Evolutionary conservation across 2,797 vertebrate genomes (phyloP).

Genomic region (Botia kubotai): DNA sequence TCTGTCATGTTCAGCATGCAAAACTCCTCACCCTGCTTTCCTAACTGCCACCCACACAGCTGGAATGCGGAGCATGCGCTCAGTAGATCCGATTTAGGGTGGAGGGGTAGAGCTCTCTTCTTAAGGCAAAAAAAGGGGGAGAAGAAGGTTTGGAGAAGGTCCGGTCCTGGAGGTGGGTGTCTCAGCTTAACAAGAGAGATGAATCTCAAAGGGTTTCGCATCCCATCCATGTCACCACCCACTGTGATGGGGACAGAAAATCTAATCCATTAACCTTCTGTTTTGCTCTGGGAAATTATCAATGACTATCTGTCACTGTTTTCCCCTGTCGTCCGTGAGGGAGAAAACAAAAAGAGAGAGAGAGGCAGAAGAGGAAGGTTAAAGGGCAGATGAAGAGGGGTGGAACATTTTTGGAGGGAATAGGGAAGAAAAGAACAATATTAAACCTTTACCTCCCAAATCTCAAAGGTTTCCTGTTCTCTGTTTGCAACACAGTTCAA

Average conservation of each 20-base stretch:
- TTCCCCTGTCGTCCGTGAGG: too few relatives aligned
- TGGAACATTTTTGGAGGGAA: conserved; percentile 66
- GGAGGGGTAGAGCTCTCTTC: conserved; percentile 68
- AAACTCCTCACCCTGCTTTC: conserved; percentile 55
- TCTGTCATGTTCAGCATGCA: conserved; percentile 66
- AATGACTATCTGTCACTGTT: conserved; percentile 84
- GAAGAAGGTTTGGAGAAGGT: neutral
- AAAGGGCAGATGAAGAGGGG: conserved; percentile 85
- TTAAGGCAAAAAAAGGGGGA: conserved; percentile 62
- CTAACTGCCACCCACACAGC: conserved; percentile 87
- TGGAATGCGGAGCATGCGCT: conserved; percentile 91
- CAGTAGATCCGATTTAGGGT: conserved; percentile 42
- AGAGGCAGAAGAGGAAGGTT: conserved; percentile 75
- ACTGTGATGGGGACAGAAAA: conserved; percentile 58
- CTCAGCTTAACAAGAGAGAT: conserved; percentile 13
- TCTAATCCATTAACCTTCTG: conserved; percentile 75
- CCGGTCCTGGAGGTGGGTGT: conserved; percentile 5
- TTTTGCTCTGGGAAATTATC: conserved; percentile 53
- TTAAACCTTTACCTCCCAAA: conserved; percentile 67
- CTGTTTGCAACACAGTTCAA: conserved; percentile 54
- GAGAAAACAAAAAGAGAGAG: conserved; percentile 59
- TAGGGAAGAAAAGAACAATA: conserved; percentile 76
- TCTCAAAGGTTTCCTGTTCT: conserved; percentile 72
- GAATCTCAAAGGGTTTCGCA: neutral
- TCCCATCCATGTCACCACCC: conserved; percentile 59